Base-by-base conservation (phyloP, 2,888 invertebrate species). In the Dioctria rufipes region DNA sequence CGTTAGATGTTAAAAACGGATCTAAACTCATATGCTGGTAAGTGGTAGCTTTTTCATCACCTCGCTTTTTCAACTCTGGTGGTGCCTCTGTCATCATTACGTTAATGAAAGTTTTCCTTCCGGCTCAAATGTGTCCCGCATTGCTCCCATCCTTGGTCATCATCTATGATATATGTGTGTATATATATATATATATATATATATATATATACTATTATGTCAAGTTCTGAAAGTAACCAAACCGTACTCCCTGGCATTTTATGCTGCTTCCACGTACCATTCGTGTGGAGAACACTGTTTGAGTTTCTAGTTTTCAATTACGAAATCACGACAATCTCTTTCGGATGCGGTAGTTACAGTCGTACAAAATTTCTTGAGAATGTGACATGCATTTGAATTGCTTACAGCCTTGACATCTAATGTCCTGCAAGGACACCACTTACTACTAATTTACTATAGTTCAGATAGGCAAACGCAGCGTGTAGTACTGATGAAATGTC, bases 291-390 rank as follows among this genome's bases (percentile, higher is more conserved):
- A 25, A 25, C 25, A 69, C 69, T 69, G 51, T 69, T 69, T 69
- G 69, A 69, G 69, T 69, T 69, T 69, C n/a, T 51, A 69, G 69
- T 69, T 69, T 69, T 69, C 69, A 69, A 69, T 69, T 69, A 69
- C 69, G 69, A 69, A 51, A 69, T 69, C 69, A 69, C 69, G 37
- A 51, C 54, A 37, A n/a, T 51, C 51, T 51, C 69, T 9, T 43
- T 46, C 46, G 46, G 2, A 25, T 13, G 13, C 67, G 37, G 9
- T 49, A 46, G 8, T 13, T 39, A 39, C 6, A 25, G 37, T 13
- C 51, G 37, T 51, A 49, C 4, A 37, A 69, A 69, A 69, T 69
- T 51, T 51, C 69, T 69, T 69, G 51, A 69, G 69, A 51, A 69
- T 51, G 69, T 69, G 69, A 69, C 69, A 51, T 69, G 69, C 49